Evolutionary conservation across 2,888 invertebrate species (phyloP).

Genomic region (Byasa hedistus): DNA sequence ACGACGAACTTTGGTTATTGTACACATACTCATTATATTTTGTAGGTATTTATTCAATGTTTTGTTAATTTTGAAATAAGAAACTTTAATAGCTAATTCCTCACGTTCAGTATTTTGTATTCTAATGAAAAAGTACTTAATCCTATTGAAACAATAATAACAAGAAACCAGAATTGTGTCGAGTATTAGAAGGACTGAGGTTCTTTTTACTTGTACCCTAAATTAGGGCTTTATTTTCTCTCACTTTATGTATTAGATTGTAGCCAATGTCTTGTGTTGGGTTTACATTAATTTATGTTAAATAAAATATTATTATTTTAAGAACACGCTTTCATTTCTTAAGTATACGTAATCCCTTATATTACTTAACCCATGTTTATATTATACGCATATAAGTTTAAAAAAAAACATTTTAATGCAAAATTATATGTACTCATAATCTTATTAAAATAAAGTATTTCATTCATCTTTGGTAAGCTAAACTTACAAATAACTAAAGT

Average conservation of each 20-base stretch:
- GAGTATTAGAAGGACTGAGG: constrained; percentile 77
- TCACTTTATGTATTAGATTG: constrained; percentile 65
- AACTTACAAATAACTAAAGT: no score
- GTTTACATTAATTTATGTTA: constrained; percentile 78
- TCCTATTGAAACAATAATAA: constrained; percentile 3
- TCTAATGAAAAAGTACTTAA: constrained; percentile 26
- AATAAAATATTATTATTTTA: constrained; percentile 78
- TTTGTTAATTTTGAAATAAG: constrained; percentile 21
- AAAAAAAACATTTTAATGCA: no score
- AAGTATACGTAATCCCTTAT: background rate
- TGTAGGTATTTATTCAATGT: constrained; percentile 23
- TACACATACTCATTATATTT: constrained; percentile 5
- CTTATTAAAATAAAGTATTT: no score
- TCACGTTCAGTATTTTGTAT: constrained; percentile 24
- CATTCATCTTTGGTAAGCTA: no score
- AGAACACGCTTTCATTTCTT: constrained; percentile 36
- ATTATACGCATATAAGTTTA: no score
- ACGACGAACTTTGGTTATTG: background rate
- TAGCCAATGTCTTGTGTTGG: constrained; percentile 77
- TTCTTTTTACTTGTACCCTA: constrained; percentile 79
- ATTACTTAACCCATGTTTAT: no score
- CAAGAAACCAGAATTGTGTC: constrained; percentile 41
- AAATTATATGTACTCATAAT: no score
- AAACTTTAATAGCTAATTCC: constrained; percentile 6
- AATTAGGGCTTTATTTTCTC: constrained; percentile 78